phyloP scores from a whole-genome alignment of 2,797 vertebrate genomes.

The Melanogrammus aeglefinus region DNA sequence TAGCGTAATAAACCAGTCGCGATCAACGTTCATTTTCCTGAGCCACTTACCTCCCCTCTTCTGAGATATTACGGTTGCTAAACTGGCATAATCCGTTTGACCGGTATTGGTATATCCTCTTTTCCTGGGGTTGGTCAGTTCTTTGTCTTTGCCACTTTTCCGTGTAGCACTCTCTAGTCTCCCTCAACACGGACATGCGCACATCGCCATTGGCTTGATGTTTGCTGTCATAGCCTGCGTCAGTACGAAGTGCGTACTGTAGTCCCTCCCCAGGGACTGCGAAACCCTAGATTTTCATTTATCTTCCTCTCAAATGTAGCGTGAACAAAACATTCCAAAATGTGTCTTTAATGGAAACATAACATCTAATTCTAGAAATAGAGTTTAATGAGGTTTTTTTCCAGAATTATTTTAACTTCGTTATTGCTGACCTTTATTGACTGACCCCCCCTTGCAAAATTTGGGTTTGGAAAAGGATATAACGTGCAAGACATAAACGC shows the following conservation, averaged over 20 bases:
- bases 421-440: neutral
- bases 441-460: neutral
- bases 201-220: slow-evolving; percentile 58
- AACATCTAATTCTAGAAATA: neutral
- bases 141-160: slow-evolving; percentile 75
- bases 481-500: neutral
- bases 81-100: slow-evolving; percentile 1
- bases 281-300: slow-evolving; percentile 35
- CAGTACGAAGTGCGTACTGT: slow-evolving; percentile 48
- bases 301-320: slow-evolving; percentile 13
- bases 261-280: slow-evolving; percentile 50
- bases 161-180: slow-evolving; percentile 43
- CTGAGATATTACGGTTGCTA: neutral
- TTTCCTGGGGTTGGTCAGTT: slow-evolving; percentile 44
- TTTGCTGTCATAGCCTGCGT: slow-evolving; percentile 64
- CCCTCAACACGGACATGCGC: slow-evolving; percentile 69
- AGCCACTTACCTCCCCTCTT: slow-evolving; percentile 40
- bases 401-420: neutral
- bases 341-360: neutral
- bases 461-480: neutral
- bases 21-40: slow-evolving; percentile 30
- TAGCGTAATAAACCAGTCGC: slow-evolving; percentile 34
- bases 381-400: neutral
- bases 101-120: neutral
- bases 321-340: neutral